These are phyloP conservation scores for Gari tellinella DNA, from an alignment of 2,888 invertebrate species.

Conservation along the genomic window DNA sequence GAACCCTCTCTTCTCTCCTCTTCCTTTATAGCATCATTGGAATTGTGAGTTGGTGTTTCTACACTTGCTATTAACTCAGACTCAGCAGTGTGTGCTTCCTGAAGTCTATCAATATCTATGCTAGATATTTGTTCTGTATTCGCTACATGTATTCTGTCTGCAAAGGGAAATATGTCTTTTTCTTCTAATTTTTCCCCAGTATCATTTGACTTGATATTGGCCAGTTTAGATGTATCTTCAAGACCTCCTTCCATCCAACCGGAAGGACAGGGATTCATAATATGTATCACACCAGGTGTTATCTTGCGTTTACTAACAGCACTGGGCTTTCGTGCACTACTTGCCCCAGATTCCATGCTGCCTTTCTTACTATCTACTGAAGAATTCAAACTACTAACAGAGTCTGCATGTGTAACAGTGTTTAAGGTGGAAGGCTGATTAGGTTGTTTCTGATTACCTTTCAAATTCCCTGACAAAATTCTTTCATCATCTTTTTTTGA, in stretches of 20 bases:
- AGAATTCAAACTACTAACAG: no score
- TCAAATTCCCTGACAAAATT: conserved; percentile 2
- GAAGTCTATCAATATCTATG: no score
- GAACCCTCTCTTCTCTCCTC: no score
- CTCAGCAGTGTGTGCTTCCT: no score
- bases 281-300: conserved; percentile 52
- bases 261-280: conserved; percentile 45
- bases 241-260: conserved; percentile 58
- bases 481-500: not conserved
- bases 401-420: no score
- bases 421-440: no score
- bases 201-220: not conserved
- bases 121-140: no score
- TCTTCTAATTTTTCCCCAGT: not conserved
- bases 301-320: conserved; percentile 21
- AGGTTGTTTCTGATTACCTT: not conserved
- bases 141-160: not conserved
- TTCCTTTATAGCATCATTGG: no score
- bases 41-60: no score
- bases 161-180: not conserved
- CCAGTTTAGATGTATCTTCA: not conserved
- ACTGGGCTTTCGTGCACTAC: not conserved
- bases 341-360: not conserved
- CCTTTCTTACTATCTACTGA: no score
- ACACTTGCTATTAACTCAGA: no score